Evolutionary conservation across 2,113 vertebrate species (phyloP), one percentile per base, ranked within the genome.

Genomic region (Xiphophorus maculatus): DNA sequence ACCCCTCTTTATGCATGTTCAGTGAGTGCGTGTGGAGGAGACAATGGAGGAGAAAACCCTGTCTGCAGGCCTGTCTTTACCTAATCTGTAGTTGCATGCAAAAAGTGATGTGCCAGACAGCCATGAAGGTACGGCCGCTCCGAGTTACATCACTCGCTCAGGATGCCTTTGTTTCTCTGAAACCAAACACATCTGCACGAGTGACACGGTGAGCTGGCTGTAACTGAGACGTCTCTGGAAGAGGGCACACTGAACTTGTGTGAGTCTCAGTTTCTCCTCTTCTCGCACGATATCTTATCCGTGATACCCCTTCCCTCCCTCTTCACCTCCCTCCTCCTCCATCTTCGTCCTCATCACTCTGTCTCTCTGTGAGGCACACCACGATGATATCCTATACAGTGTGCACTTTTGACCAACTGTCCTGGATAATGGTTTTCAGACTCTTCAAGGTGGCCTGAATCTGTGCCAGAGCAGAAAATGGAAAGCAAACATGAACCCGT

Each of bases 391-490:
- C 84, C 84, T 84, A 85, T 86, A 88, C 80, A 87, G 66, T 81
- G 72, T 91, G 89, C 90, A 88, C 87, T 93, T 90, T 91, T 90
- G 87, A 93, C 88, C 91, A 87, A 84, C 75, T 69, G 79, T 68
- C 78, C 84, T 61, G 74, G 40, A 62, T 90, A 91, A 94, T 93
- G 84, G 81, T 90, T 93, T 93, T 94, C 92, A 93, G 89, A 92
- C 84, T 91, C 85, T 89, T 87, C 82, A 89, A 92, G 91, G 89
- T 93, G 91, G 91, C 87, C 90, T 84, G 79, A 89, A 74, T 74
- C 75, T 71, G 75, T 81, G 90, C 89, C 90, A 92, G 84, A 90
- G 67, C 79, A 80, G 87, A 91, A 93, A 91, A 91, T 86, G 90
- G 84, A 93, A 92, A 91, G 86, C 88, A 91, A 93, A 91, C 91